A percentile compares a stretch with the other conserved stretches of the same genome.
These are phyloP conservation scores for Astreopora myriophthalma DNA, from an alignment of 64 coral and sea anemone genomes.

Conservation along the genomic window DNA sequence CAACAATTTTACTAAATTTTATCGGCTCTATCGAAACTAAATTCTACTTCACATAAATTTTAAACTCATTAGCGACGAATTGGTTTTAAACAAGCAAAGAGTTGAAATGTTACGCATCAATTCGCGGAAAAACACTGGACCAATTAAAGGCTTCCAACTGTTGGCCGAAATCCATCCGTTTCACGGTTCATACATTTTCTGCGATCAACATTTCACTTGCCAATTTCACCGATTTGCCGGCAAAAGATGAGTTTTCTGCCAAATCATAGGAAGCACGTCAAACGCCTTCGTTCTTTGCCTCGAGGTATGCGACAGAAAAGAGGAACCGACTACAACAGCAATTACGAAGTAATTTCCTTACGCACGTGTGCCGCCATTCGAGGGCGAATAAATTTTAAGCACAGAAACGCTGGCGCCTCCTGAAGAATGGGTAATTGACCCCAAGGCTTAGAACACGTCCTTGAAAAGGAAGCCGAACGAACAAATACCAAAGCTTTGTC, in stretches of 20 bases:
- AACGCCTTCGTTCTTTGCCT: not conserved
- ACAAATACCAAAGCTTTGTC: conserved; percentile 54
- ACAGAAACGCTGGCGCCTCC: conserved; percentile 65
- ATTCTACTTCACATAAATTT: conserved; percentile 4
- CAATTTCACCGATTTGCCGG: not conserved
- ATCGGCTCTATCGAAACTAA: not conserved
- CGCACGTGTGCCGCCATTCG: conserved; percentile 38
- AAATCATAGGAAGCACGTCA: not conserved
- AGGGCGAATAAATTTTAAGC: conserved; percentile 56
- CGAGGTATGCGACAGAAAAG: conserved; percentile 39
- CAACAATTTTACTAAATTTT: conserved; percentile 8
- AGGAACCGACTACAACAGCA: not conserved
- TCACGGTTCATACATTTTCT: not conserved
- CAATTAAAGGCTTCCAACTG: conserved; percentile 29
- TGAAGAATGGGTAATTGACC: conserved; percentile 84
- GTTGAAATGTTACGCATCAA: conserved; percentile 28
- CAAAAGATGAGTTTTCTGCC: not conserved
- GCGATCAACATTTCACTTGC: conserved; percentile 4
- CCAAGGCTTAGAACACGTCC: conserved; percentile 17
- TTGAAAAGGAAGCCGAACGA: conserved; percentile 45
- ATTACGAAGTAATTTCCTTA: conserved; percentile 43
- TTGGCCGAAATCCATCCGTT: not conserved
- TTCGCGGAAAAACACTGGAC: conserved; percentile 28
- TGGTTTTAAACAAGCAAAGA: not conserved
- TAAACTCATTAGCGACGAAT: conserved; percentile 33